Percentiles rank a stretch among this genome's conserved stretches.
These are phyloP conservation scores for Strix aluco DNA, from an alignment of 2,113 vertebrate genomes.

Conservation along the genomic window DNA sequence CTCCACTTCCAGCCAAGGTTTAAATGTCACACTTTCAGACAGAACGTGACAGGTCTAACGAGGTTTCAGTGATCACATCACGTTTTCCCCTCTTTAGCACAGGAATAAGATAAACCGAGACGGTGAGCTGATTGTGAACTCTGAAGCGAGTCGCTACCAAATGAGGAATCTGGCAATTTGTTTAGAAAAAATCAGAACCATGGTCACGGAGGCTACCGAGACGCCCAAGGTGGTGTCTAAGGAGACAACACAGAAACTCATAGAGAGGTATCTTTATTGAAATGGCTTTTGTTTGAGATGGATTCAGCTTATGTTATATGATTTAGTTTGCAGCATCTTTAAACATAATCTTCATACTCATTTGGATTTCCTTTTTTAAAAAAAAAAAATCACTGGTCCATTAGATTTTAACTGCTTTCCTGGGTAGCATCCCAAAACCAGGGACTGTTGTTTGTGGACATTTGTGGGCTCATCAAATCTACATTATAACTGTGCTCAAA, in stretches of 20 bases:
- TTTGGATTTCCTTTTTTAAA: not conserved
- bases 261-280: slow-evolving; percentile 75
- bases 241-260: slow-evolving; percentile 74
- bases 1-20: accelerated
- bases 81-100: slow-evolving; percentile 68
- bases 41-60: accelerated
- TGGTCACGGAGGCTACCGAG: slow-evolving; percentile 80
- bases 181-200: slow-evolving; percentile 86
- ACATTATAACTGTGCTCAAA: not conserved
- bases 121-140: slow-evolving; percentile 89
- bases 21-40: not conserved
- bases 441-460: not conserved
- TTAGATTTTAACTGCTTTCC: not conserved
- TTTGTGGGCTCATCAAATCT: not conserved
- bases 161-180: slow-evolving; percentile 88
- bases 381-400: not conserved
- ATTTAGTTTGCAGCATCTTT: not conserved
- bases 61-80: not conserved
- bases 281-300: not conserved
- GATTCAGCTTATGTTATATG: too few relatives aligned
- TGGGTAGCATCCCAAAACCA: not conserved
- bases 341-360: not conserved
- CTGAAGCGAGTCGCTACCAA: slow-evolving; percentile 89
- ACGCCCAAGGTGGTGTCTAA: slow-evolving; percentile 73
- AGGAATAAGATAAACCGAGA: slow-evolving; percentile 87